Evolutionary conservation across 2,888 invertebrate species (phyloP).

Genomic region (Beris chalybata): DNA sequence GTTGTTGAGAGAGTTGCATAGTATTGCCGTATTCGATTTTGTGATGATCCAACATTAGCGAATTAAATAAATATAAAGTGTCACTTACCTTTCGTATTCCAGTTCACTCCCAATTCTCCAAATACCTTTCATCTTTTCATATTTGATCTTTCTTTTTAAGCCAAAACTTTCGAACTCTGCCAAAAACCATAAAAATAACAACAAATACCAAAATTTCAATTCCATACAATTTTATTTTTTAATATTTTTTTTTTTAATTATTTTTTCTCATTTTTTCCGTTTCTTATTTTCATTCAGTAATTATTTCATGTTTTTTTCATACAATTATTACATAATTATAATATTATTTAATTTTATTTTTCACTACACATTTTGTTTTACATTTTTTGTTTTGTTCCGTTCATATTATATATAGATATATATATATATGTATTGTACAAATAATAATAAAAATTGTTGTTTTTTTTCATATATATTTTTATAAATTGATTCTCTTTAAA

Average conservation of each 20-base stretch:
- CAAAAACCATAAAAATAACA: background rate
- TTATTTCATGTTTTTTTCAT: slow-evolving; percentile 23
- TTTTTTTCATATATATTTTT: background rate
- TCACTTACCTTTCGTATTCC: no score
- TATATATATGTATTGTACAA: background rate
- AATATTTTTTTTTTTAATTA: slow-evolving; percentile 16
- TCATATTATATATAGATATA: background rate
- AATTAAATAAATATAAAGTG: no score
- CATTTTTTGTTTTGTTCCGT: background rate
- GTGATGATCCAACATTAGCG: no score
- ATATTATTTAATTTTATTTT: slow-evolving; percentile 21
- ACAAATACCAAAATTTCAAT: slow-evolving; percentile 9
- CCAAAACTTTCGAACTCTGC: background rate
- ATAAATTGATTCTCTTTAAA: slow-evolving; percentile 11
- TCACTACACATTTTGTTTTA: slow-evolving; percentile 27
- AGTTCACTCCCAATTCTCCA: no score
- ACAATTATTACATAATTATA: slow-evolving; percentile 31
- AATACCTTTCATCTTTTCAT: no score
- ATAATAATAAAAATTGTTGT: background rate
- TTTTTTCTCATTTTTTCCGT: slow-evolving; percentile 10
- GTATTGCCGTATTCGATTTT: no score
- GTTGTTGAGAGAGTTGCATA: no score
- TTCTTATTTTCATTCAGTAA: slow-evolving; percentile 28
- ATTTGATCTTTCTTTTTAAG: no score
- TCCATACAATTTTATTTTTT: slow-evolving; percentile 23